Percentiles rank a stretch among this genome's conserved stretches.
phyloP scores from a whole-genome alignment of 2,888 invertebrate genomes.

The Oscheius sp. region DNA sequence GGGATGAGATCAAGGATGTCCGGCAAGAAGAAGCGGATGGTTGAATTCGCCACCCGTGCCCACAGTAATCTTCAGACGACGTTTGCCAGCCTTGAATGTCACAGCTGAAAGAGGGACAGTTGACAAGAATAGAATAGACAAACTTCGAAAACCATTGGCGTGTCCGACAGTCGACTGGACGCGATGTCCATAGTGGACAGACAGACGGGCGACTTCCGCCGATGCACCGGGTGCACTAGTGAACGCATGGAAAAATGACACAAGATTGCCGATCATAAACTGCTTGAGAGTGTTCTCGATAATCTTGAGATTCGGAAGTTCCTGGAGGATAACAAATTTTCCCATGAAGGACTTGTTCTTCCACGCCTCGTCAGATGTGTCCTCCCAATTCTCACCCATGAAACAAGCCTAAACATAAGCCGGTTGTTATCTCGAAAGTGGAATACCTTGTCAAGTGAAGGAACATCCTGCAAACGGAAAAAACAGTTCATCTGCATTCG shows the following conservation, averaged over 20 bases:
- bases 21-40: no score
- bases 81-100: not conserved
- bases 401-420: not conserved
- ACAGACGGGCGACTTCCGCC: not conserved
- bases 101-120: not conserved
- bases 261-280: not conserved
- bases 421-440: no score
- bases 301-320: not conserved
- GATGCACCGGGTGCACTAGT: not conserved
- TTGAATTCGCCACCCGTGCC: not conserved
- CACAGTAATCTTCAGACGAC: not conserved
- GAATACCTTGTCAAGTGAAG: not conserved
- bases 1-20: no score
- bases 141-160: not conserved
- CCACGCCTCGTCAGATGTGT: conserved; percentile 3
- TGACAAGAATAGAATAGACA: no score
- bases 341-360: not conserved
- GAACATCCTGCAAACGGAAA: not conserved
- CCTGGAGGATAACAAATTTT: not conserved
- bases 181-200: not conserved
- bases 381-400: not conserved
- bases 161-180: not conserved
- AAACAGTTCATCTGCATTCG: not conserved
- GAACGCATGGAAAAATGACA: not conserved
- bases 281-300: not conserved